Evolutionary conservation across 2,888 invertebrate genomes (phyloP).

Genomic region (Xanthia icteritia): DNA sequence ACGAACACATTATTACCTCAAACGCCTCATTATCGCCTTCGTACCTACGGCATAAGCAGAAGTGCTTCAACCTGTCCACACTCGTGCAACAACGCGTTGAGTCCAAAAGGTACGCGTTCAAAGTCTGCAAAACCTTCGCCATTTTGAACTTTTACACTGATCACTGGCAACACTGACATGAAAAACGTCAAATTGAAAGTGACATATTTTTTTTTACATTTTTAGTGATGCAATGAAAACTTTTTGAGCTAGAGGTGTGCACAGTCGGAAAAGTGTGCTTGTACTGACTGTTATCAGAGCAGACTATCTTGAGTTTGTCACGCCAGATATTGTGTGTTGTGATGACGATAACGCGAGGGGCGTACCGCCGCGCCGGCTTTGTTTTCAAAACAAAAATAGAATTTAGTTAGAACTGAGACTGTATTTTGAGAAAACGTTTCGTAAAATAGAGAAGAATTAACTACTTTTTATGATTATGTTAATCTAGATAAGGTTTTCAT

Average conservation of each 20-base stretch:
- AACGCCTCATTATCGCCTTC: conserved; percentile 73
- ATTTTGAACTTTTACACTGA: conserved; percentile 71
- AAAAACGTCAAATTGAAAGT: conserved; percentile 63
- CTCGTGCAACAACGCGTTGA: conserved; percentile 83
- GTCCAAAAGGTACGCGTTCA: conserved; percentile 85
- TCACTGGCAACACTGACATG: conserved; percentile 69
- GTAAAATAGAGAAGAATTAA: neutral
- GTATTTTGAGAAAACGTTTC: conserved; percentile 40
- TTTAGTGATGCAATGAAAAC: conserved; percentile 42
- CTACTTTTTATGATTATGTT: conserved; percentile 2
- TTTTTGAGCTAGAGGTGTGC: conserved; percentile 74
- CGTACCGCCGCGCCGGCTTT: conserved; percentile 65
- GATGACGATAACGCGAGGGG: conserved; percentile 82
- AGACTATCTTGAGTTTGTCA: conserved; percentile 88
- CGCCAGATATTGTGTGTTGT: conserved; percentile 87
- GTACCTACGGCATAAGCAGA: conserved; percentile 85
- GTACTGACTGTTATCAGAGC: conserved; percentile 87
- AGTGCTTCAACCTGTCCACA: conserved; percentile 85
- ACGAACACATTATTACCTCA: conserved; percentile 77
- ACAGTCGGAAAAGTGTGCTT: conserved; percentile 78
- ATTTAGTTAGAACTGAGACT: conserved; percentile 49
- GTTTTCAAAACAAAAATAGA: conserved; percentile 67
- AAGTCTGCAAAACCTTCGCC: conserved; percentile 82
- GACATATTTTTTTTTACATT: conserved; percentile 46
- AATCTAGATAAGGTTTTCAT: neutral